These are phyloP conservation scores for Steinernema scapterisci DNA, from an alignment of 2,888 invertebrate species.

Conservation along the genomic window DNA sequence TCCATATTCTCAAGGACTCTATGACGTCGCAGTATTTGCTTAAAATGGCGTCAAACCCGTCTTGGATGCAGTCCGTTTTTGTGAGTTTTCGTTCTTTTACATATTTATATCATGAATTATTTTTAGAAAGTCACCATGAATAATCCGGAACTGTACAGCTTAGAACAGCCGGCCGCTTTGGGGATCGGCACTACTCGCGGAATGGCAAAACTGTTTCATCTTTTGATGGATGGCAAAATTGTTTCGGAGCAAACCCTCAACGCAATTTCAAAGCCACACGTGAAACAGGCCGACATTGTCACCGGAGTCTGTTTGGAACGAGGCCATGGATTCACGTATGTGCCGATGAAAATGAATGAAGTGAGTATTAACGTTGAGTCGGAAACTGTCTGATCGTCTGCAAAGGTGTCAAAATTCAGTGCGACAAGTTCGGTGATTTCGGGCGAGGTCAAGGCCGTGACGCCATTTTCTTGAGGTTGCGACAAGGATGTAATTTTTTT, in stretches of 20 bases:
- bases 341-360: constrained; percentile 9
- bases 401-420: neutral
- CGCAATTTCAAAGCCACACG: constrained; percentile 34
- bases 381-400: neutral
- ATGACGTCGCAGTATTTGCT: constrained; percentile 33
- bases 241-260: constrained; percentile 34
- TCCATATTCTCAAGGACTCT: constrained; percentile 38
- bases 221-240: constrained; percentile 39
- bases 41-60: constrained; percentile 44
- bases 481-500: no score
- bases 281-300: constrained; percentile 41
- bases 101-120: neutral
- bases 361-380: neutral
- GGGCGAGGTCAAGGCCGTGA: neutral
- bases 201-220: constrained; percentile 52
- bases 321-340: constrained; percentile 43
- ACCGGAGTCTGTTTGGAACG: constrained; percentile 44
- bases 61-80: constrained; percentile 47
- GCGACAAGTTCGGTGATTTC: neutral
- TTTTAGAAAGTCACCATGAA: constrained; percentile 56
- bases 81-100: constrained; percentile 34
- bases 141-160: constrained; percentile 55
- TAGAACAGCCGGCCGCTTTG: constrained; percentile 57
- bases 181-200: constrained; percentile 55
- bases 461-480: no score